Evolutionary conservation across 92 coral and sea anemone genomes (phyloP).

Genomic region (Palythoa grandis): DNA sequence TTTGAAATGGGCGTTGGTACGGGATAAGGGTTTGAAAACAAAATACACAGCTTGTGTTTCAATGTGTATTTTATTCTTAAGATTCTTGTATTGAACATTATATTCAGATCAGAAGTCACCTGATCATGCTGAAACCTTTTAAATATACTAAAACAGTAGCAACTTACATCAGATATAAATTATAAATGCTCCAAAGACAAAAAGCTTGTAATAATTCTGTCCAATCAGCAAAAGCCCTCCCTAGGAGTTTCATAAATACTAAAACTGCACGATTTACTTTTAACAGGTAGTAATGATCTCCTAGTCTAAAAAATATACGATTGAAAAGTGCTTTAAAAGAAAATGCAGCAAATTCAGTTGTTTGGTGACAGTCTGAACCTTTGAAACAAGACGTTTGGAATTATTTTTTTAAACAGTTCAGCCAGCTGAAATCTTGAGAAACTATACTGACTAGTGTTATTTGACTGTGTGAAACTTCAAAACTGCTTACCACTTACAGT

Average conservation of each 20-base stretch:
- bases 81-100: background rate
- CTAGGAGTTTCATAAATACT: too few relatives aligned
- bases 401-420: background rate
- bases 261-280: background rate
- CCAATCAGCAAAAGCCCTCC: background rate
- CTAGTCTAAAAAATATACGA: background rate
- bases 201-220: background rate
- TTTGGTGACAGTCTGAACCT: background rate
- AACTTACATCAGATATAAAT: background rate
- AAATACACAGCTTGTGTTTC: background rate
- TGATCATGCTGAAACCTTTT: background rate
- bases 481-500: background rate
- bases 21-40: background rate
- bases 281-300: background rate
- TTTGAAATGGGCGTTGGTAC: too few relatives aligned
- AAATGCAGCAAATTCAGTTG: background rate
- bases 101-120: conserved; percentile 18
- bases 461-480: background rate
- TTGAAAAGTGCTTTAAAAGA: background rate
- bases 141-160: background rate
- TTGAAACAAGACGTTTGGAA: background rate
- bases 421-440: conserved; percentile 36
- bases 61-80: background rate
- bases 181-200: background rate
- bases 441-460: background rate